Conservation (phyloP, 2,888 invertebrate genomes). For the Anaspis maculata region DNA sequence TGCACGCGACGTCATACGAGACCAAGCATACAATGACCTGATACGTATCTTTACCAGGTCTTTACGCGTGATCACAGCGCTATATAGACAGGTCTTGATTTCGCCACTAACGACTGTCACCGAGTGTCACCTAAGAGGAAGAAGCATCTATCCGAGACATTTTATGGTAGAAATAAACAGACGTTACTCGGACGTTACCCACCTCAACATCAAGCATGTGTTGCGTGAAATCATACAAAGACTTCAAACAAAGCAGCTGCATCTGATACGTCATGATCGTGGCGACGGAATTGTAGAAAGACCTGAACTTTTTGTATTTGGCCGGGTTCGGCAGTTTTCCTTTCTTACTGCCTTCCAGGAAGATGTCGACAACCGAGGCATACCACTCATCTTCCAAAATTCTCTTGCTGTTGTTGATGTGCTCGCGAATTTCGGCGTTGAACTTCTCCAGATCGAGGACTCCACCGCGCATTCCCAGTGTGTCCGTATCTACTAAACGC, state of each 20-base stretch:
- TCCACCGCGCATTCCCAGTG: constrained; percentile 50
- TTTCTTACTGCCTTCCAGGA: constrained; percentile 58
- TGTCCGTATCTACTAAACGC: constrained; percentile 52
- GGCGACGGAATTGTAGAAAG: constrained; percentile 78
- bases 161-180: too few species aligned
- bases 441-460: constrained; percentile 64
- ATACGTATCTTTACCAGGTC: too few species aligned
- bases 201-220: constrained; percentile 73
- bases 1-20: too few species aligned
- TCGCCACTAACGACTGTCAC: too few species aligned
- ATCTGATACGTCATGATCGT: constrained; percentile 84
- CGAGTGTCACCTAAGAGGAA: too few species aligned
- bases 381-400: constrained; percentile 60
- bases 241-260: constrained; percentile 71
- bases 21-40: too few species aligned
- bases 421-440: constrained; percentile 45
- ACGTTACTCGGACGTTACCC: too few species aligned
- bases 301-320: constrained; percentile 56
- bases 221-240: constrained; percentile 67
- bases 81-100: too few species aligned
- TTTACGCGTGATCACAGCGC: too few species aligned
- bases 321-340: constrained; percentile 59
- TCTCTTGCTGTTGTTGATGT: constrained; percentile 60
- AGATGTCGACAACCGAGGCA: constrained; percentile 54
- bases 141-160: too few species aligned